phyloP scores from a whole-genome alignment of 92 coral and sea anemone genomes.

The Palythoa grandiflora region DNA sequence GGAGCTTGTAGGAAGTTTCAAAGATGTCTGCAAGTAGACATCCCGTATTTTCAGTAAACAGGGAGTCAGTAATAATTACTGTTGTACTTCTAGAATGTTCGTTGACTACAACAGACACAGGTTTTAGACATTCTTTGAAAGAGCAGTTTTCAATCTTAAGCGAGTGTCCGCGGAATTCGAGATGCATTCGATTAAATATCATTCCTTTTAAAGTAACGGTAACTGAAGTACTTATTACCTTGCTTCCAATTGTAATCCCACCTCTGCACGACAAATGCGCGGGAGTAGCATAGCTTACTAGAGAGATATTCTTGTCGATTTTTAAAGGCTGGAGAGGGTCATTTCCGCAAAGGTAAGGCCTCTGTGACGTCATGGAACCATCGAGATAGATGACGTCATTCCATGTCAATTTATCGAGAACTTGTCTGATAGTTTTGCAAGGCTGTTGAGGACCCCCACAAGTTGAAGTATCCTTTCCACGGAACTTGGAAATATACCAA shows the following conservation, averaged over 20 bases:
- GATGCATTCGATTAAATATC: conserved; percentile 8
- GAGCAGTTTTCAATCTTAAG: conserved; percentile 34
- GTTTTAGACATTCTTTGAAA: conserved; percentile 13
- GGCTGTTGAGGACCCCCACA: conserved; percentile 7
- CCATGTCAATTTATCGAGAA: neutral
- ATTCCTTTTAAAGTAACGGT: conserved; percentile 14
- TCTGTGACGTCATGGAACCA: conserved; percentile 15
- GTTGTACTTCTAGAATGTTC: neutral
- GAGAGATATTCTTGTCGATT: conserved; percentile 4
- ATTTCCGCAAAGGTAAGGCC: conserved; percentile 19
- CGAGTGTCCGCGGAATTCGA: conserved; percentile 14
- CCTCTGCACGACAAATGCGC: conserved; percentile 5
- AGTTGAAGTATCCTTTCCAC: conserved; percentile 16
- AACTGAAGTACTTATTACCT: neutral
- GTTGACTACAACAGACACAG: conserved; percentile 21
- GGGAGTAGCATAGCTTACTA: conserved; percentile 15
- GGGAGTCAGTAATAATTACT: neutral
- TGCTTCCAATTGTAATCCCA: neutral
- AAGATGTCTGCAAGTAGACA: conserved; percentile 10
- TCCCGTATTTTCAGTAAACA: neutral
- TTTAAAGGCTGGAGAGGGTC: neutral
- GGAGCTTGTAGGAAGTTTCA: neutral
- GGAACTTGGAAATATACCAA: conserved; percentile 21
- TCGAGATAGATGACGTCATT: conserved; percentile 35
- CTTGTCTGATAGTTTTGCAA: conserved; percentile 27